These are phyloP conservation scores for Epicampocera succincta DNA, from an alignment of 2,888 invertebrate genomes.

Conservation along the genomic window DNA sequence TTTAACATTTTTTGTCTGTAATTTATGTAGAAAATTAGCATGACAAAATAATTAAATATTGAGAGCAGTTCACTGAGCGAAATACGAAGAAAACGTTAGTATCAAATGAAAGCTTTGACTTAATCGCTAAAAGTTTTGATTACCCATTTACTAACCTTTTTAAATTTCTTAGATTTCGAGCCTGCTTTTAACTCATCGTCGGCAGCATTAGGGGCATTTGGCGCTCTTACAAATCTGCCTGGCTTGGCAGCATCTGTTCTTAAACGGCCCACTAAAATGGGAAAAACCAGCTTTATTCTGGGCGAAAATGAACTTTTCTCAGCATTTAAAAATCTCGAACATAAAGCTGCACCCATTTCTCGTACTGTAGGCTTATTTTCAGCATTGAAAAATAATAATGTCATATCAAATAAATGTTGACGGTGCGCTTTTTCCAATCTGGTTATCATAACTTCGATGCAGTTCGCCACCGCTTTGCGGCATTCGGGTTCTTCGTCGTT, in stretches of 20 bases:
- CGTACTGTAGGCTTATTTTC: constrained; percentile 87
- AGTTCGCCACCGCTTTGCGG: constrained; percentile 87
- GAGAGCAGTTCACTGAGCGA: too few species aligned
- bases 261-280: constrained; percentile 83
- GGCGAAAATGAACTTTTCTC: constrained; percentile 88
- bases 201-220: constrained; percentile 76
- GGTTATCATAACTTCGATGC: constrained; percentile 87
- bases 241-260: constrained; percentile 82
- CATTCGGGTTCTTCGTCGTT: constrained; percentile 92
- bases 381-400: constrained; percentile 86
- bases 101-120: too few species aligned
- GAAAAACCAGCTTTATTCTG: constrained; percentile 84
- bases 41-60: too few species aligned
- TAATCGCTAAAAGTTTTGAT: too few species aligned
- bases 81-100: too few species aligned
- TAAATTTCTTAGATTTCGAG: constrained; percentile 40
- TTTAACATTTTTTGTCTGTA: too few species aligned
- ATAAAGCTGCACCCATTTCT: constrained; percentile 89
- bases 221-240: constrained; percentile 85
- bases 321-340: constrained; percentile 89
- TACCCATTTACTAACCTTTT: constrained; percentile 62
- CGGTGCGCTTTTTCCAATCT: constrained; percentile 84
- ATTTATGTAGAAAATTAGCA: too few species aligned
- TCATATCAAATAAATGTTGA: constrained; percentile 87
- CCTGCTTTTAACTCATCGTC: constrained; percentile 51